Evolutionary conservation across 2,888 invertebrate species (phyloP).

Genomic region (Ashinkailepas kermadecensis): DNA sequence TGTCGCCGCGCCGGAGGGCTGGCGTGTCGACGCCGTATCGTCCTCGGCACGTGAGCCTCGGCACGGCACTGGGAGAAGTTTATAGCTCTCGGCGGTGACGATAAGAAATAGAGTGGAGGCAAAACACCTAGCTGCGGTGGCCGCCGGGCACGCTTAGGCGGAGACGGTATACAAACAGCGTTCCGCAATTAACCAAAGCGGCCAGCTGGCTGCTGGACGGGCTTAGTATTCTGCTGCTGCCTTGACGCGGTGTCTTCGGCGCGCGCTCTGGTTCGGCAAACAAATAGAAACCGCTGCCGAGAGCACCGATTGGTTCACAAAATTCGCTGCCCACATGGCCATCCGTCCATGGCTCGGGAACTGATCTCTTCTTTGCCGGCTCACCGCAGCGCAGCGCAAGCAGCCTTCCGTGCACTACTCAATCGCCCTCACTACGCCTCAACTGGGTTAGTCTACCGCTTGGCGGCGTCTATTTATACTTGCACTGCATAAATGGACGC

Average conservation of each 20-base stretch:
- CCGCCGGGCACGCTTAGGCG: not conserved
- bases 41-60: not conserved
- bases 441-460: no score
- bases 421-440: no score
- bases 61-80: not conserved
- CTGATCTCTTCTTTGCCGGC: no score
- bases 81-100: not conserved
- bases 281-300: not conserved
- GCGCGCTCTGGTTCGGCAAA: not conserved
- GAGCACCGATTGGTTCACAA: not conserved
- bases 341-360: no score
- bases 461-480: no score
- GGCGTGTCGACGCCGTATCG: not conserved
- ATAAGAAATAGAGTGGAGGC: not conserved
- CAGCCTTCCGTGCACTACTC: no score
- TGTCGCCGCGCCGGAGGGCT: not conserved
- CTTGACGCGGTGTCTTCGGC: not conserved
- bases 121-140: not conserved
- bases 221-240: not conserved
- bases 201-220: not conserved
- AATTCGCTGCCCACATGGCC: not conserved
- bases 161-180: not conserved
- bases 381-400: no score
- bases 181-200: not conserved
- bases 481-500: no score